These are phyloP conservation scores for Acanthosepion pharaonis DNA, from an alignment of 2,888 invertebrate genomes.

Conservation along the genomic window DNA sequence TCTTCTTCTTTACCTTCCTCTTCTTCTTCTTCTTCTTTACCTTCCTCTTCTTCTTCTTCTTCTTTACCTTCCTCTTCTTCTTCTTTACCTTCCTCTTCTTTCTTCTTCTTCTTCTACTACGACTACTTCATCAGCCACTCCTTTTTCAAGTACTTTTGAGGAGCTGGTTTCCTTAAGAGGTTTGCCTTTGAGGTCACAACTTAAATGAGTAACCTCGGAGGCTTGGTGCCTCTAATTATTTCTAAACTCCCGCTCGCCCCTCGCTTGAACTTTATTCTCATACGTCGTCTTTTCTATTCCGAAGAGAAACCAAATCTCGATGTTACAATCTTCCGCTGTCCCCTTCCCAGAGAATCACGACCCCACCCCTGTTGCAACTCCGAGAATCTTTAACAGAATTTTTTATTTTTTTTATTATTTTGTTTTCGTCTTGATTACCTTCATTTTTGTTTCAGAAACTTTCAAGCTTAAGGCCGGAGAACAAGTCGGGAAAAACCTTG, in stretches of 20 bases:
- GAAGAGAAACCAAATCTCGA: background rate
- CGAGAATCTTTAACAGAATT: too few relatives aligned
- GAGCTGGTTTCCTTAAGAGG: background rate
- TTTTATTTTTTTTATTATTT: too few relatives aligned
- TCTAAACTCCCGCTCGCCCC: background rate
- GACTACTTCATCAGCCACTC: background rate
- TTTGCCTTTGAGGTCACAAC: background rate
- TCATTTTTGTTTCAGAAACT: too few relatives aligned
- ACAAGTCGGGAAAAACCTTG: too few relatives aligned
- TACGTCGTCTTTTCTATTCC: background rate
- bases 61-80: too few relatives aligned
- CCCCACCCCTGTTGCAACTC: too few relatives aligned
- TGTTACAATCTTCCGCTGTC: too few relatives aligned
- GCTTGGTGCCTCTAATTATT: background rate
- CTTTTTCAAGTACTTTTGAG: background rate
- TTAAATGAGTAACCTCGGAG: background rate
- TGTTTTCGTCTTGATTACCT: too few relatives aligned
- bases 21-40: too few relatives aligned
- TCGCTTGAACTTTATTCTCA: background rate
- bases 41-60: too few relatives aligned
- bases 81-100: background rate
- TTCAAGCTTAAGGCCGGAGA: too few relatives aligned
- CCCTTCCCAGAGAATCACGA: background rate
- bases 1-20: background rate
- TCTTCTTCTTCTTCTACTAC: background rate